Base-by-base conservation (phyloP, 2,113 vertebrate genomes). In the Oncorhynchus kisutch region DNA sequence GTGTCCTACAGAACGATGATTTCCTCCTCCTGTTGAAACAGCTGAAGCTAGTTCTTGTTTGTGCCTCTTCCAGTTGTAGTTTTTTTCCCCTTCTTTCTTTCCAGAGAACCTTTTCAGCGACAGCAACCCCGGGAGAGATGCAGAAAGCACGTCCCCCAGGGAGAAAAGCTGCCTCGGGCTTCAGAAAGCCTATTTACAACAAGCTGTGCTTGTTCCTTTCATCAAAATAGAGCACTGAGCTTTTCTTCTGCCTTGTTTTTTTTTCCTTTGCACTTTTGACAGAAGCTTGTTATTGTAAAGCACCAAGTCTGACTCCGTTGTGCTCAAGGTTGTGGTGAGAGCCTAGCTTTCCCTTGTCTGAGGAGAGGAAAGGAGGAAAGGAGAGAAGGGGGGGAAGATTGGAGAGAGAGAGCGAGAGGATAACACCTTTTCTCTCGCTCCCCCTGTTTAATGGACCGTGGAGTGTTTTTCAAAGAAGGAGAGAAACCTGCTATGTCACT, bases 151-250 rank as follows among this genome's bases (percentile, higher is more conserved):
- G 85, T 92, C 91, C 92, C 91, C 89, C 84, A 81, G 92, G 90
- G 90, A 92, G 92, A 88, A 88, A 88, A 89, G 88, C 89, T 90
- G 92, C 92, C 93, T 92, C 86, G 70, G 92, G 92, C 91, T 90
- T 87, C 88, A 91, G 88, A 92, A 92, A 94, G 92, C 92, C 93
- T 93, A 94, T 93, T 94, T 93, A 93, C 93, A 91, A 93, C 93
- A 93, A 94, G 92, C 93, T 93, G 92, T 92, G 93, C 92, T 93
- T 93, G 92, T 93, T 93, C 92, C 92, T 92, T 93, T 92, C 90
- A 93, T 92, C 92, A 94, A 92, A 93, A 93, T 92, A 91, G 92
- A 94, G 92, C 92, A 90, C 82, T 83, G 88, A 91, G 93, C 92
- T 92, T 91, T 91, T 91, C 90, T 91, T 86, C 86, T 90, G 88